Evolutionary conservation across 2,797 vertebrate species (phyloP), one percentile per base, ranked within the genome.

Genomic region (Poeciliopsis turneri): DNA sequence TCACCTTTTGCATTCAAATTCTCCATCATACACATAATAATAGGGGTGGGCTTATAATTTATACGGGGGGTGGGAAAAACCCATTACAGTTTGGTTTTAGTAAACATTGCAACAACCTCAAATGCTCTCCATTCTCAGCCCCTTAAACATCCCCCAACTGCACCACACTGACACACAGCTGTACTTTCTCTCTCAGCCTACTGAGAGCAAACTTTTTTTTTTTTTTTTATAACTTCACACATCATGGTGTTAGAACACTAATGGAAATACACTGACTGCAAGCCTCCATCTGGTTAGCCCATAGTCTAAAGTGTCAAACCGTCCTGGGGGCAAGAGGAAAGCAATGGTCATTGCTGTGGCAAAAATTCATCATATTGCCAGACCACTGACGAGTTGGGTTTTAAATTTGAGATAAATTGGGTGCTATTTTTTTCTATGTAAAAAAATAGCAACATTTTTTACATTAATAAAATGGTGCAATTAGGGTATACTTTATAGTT

Each of bases 101-200:
- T 2, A 53, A 80, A 64, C n/a, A 46, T 74, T 86, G 78, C 82
- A 80, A 18, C 23, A 2, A 87, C 88, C 89, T 81, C 87, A 85
- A 77, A 77, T 39, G 6, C 25, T 85, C 86, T 72, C 41, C 71
- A 9, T 69, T 78, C 36, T 64, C 18, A 78, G 28, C 76, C 33
- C 73, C 78, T 79, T 33, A 51, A 57, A 77, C 77, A 72, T 81
- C 81, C 88, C 77, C 82, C 79, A 72, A 25, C 43, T 43, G 33
- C 1, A 75, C 23, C 61, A 39, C 39, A 5, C 12, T 73, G 36
- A 82, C 18, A 45, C 49, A 2, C 3, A 84, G 80, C 61, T 82
- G 78, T 79, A 89, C 78, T 88, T 92, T 91, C 88, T 88, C 77
- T 84, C 3, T 71, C 79, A 73, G 1, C 90, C 90, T 73, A 91